Percentiles rank a stretch among this genome's conserved stretches.
These are phyloP conservation scores for Drosophila asahinai DNA, from an alignment of 1,140 invertebrate species.

Conservation along the genomic window DNA sequence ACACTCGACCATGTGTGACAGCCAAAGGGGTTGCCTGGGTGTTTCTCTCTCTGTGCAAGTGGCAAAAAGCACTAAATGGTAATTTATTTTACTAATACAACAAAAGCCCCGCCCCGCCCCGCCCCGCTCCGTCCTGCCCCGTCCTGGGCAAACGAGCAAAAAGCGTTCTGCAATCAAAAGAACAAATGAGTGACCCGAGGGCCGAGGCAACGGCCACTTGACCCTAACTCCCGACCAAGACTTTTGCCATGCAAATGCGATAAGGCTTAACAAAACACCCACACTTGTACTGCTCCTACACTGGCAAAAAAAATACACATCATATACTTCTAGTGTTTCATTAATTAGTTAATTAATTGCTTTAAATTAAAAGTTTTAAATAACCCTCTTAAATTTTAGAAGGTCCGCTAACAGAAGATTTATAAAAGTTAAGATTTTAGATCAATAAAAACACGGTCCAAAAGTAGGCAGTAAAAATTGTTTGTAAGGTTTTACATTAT, in stretches of 20 bases:
- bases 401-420: not conserved
- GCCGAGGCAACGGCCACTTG: constrained; percentile 67
- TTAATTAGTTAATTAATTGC: not conserved
- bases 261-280: constrained; percentile 77
- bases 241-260: constrained; percentile 77
- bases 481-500: no score
- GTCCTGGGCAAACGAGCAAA: constrained; percentile 46
- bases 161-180: constrained; percentile 80
- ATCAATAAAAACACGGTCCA: no score
- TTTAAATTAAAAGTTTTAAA: not conserved
- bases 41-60: constrained; percentile 43
- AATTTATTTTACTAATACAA: constrained; percentile 84
- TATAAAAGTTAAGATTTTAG: not conserved
- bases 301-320: not conserved
- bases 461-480: no score
- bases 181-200: constrained; percentile 82
- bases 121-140: constrained; percentile 15
- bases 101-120: constrained; percentile 58
- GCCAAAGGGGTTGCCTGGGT: constrained; percentile 30
- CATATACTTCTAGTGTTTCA: not conserved
- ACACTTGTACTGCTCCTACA: constrained; percentile 4
- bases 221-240: constrained; percentile 46
- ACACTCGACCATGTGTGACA: constrained; percentile 79
- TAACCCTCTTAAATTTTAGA: not conserved
- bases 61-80: constrained; percentile 83